phyloP scores from a whole-genome alignment of 2,797 vertebrate genomes.

The Parotocinclus haroldoi region DNA sequence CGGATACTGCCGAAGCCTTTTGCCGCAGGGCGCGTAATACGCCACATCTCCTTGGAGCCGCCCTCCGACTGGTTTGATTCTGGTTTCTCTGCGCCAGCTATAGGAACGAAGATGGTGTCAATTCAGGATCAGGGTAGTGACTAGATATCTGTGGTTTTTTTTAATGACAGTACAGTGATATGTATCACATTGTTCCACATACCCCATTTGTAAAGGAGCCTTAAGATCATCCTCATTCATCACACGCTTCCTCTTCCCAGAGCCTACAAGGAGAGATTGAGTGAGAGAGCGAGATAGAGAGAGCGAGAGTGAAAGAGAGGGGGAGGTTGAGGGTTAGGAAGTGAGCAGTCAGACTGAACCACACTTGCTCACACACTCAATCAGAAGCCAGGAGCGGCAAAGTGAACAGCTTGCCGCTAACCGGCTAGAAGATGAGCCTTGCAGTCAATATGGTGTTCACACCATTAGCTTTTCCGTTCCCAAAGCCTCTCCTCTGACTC shows the following conservation, averaged over 20 bases:
- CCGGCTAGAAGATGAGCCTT: conserved; percentile 49
- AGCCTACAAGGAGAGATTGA: conserved; percentile 66
- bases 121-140: neutral
- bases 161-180: neutral
- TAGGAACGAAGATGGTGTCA: neutral
- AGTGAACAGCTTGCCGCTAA: conserved; percentile 47
- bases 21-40: conserved; percentile 92
- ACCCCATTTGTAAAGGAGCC: conserved; percentile 93
- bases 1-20: conserved; percentile 94
- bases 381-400: conserved; percentile 31
- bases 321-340: neutral
- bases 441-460: conserved; percentile 34
- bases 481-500: conserved; percentile 25
- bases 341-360: conserved; percentile 33
- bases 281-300: conserved; percentile 13
- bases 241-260: conserved; percentile 88
- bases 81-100: conserved; percentile 94
- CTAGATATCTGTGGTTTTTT: neutral
- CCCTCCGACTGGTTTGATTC: conserved; percentile 85
- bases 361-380: conserved; percentile 11
- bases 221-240: conserved; percentile 89
- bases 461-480: conserved; percentile 27
- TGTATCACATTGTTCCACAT: conserved; percentile 59
- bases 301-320: neutral
- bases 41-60: conserved; percentile 91